These are phyloP conservation scores for Galagoides demidoff DNA, from an alignment of 2,797 vertebrate species.

Conservation along the genomic window DNA sequence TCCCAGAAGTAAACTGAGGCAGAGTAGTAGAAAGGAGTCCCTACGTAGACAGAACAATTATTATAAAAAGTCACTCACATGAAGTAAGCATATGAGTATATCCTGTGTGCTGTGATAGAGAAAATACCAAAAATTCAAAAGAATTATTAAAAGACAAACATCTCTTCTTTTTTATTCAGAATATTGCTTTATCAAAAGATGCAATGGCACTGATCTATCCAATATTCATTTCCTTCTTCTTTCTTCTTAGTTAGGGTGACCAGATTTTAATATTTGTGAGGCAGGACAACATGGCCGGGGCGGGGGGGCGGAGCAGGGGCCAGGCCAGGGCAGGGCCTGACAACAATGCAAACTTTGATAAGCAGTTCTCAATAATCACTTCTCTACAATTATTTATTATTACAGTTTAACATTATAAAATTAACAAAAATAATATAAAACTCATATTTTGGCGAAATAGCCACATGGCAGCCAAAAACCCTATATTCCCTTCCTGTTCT, in stretches of 20 bases:
- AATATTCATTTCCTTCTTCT: neutral
- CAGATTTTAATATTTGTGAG: no score
- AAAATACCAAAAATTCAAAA: neutral
- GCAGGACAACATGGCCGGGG: no score
- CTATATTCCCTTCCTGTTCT: no score
- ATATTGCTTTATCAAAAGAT: neutral
- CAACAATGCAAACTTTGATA: no score
- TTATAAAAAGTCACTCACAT: neutral
- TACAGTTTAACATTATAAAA: no score
- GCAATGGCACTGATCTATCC: neutral
- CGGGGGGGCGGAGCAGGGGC: no score
- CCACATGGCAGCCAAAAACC: no score
- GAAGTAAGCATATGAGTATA: neutral
- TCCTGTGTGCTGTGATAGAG: neutral
- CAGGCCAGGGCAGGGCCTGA: no score
- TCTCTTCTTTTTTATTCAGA: constrained; percentile 1
- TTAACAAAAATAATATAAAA: no score
- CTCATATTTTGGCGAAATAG: no score
- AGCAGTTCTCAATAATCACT: no score
- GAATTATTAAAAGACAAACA: neutral
- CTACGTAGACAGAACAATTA: neutral
- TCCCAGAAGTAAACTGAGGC: neutral
- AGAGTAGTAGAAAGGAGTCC: neutral
- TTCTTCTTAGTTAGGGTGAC: neutral
- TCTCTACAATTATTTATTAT: no score